Conservation (phyloP, 2,113 vertebrate species). For the Muntiacus muntjak region DNA sequence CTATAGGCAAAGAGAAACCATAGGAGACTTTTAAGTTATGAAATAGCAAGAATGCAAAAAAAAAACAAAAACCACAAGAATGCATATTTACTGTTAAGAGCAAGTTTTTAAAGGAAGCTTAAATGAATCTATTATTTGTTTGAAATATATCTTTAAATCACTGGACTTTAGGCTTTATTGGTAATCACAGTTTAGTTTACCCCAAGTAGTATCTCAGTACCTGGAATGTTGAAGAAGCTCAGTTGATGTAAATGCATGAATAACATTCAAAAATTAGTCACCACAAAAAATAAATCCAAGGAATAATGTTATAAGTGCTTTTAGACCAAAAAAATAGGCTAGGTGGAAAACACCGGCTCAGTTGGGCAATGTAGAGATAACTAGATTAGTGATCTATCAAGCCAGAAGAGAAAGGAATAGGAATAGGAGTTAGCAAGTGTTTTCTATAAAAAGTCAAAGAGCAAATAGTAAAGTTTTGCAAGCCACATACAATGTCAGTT, state of each 20-base stretch:
- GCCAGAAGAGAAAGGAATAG: not conserved
- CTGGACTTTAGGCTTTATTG: not conserved
- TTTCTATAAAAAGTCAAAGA: not conserved
- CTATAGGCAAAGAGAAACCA: not conserved
- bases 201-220: not conserved
- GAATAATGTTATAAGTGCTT: not conserved
- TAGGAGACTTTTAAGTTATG: not conserved
- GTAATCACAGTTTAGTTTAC: not conserved
- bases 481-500: not conserved
- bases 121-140: not conserved
- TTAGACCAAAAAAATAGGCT: not conserved
- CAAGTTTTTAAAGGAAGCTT: not conserved
- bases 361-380: not conserved
- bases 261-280: not conserved
- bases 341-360: not conserved
- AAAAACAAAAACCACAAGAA: not conserved
- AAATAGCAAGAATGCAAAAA: not conserved
- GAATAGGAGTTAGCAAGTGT: not conserved
- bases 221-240: not conserved
- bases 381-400: not conserved
- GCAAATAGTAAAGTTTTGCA: not conserved
- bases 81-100: not conserved
- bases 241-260: not conserved
- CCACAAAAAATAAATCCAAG: not conserved
- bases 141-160: not conserved